Conservation (phyloP, 2,113 vertebrate genomes). For the Phyllopteryx taeniolatus region DNA sequence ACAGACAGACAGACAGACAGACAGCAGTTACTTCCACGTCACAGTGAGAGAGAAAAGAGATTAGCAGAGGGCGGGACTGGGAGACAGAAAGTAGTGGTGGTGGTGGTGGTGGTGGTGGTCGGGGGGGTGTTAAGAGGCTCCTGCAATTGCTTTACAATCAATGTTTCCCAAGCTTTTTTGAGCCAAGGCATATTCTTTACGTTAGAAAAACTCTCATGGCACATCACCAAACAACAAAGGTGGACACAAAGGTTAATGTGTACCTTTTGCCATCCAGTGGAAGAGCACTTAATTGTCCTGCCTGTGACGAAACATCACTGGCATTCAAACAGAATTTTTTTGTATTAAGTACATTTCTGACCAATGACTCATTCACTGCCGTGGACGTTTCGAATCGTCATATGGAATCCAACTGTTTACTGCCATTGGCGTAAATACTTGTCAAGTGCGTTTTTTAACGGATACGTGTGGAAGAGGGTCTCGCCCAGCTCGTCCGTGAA, state of each 20-base stretch:
- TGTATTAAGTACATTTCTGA: no score
- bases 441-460: background rate
- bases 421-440: background rate
- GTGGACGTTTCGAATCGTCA: background rate
- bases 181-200: background rate
- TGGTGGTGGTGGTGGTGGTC: background rate
- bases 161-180: background rate
- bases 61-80: slow-evolving; percentile 42
- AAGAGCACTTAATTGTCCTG: no score
- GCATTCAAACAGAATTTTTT: no score
- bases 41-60: slow-evolving; percentile 62
- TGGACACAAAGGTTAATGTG: no score
- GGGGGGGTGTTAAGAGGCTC: background rate
- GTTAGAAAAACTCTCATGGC: no score
- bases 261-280: no score
- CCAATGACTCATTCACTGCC: background rate
- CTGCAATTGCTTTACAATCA: background rate
- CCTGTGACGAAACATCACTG: no score
- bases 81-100: slow-evolving; percentile 59
- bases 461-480: no score
- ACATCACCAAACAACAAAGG: no score
- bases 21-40: slow-evolving; percentile 64
- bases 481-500: no score
- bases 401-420: background rate
- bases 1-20: slow-evolving; percentile 42